These are phyloP conservation scores for Megalurothrips usitatus DNA, from an alignment of 2,888 invertebrate genomes.

Conservation along the genomic window DNA sequence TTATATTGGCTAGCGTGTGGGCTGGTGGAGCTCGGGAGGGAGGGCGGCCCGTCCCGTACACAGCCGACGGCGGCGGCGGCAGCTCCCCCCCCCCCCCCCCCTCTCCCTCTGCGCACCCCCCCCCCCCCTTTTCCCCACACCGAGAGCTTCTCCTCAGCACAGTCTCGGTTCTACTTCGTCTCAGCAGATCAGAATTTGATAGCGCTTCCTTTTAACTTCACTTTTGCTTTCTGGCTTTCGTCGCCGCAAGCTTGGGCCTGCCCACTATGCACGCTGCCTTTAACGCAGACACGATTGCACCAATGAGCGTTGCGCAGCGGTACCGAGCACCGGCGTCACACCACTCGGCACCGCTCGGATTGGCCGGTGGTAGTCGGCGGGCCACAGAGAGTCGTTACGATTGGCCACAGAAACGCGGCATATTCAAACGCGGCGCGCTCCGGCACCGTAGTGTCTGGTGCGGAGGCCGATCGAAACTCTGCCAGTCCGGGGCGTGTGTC, in stretches of 20 bases:
- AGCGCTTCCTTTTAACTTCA: no score
- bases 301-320: background rate
- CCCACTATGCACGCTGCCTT: no score
- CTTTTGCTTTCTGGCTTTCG: background rate
- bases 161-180: background rate
- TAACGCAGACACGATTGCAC: background rate
- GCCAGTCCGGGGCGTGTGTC: no score
- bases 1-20: conserved; percentile 21
- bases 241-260: no score
- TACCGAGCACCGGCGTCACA: conserved; percentile 12
- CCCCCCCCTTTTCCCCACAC: background rate
- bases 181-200: background rate
- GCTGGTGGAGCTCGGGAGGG: conserved; percentile 6
- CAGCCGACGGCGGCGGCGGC: background rate
- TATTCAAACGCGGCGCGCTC: background rate
- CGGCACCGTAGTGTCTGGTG: background rate
- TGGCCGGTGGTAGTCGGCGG: background rate
- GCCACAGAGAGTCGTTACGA: background rate
- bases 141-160: background rate
- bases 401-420: background rate
- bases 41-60: background rate
- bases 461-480: no score
- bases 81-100: background rate
- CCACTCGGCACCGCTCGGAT: conserved; percentile 7
- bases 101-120: background rate